Evolutionary conservation across 2,797 vertebrate species (phyloP).

Genomic region (Myripristis murdjan): DNA sequence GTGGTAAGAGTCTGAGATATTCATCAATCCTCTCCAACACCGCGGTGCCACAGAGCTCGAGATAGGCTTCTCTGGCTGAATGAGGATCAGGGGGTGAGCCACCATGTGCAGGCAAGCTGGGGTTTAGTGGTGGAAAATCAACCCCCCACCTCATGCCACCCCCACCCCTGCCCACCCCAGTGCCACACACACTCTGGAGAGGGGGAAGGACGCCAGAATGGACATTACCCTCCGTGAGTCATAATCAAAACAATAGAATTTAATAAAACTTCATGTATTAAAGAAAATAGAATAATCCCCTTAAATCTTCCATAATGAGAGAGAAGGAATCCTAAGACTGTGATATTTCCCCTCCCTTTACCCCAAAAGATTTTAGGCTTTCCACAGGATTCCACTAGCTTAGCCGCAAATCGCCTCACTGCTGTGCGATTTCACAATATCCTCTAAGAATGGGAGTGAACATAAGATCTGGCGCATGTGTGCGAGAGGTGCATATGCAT

Average conservation of each 20-base stretch:
- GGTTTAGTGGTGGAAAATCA: conserved; percentile 60
- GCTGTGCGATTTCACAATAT: conserved; percentile 74
- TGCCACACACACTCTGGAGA: conserved; percentile 43
- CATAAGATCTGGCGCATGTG: conserved; percentile 67
- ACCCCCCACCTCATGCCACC: too few species aligned
- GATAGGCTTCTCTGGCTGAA: conserved; percentile 67
- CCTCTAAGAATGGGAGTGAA: conserved; percentile 77
- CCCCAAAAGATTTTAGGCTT: conserved; percentile 86
- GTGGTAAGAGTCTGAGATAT: conserved; percentile 75
- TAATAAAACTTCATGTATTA: conserved; percentile 82
- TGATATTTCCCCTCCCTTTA: conserved; percentile 82
- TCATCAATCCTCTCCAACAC: conserved; percentile 73
- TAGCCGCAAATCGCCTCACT: conserved; percentile 84
- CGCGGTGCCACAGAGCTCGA: conserved; percentile 67
- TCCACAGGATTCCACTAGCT: conserved; percentile 83
- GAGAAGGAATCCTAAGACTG: conserved; percentile 84
- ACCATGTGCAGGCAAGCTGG: conserved; percentile 59
- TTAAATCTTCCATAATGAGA: conserved; percentile 86
- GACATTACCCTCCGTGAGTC: conserved; percentile 63
- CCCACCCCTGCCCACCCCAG: conserved; percentile 22
- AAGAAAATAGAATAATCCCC: conserved; percentile 84
- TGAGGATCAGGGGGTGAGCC: conserved; percentile 74
- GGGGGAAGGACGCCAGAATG: conserved; percentile 59
- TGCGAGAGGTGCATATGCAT: background rate
- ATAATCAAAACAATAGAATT: conserved; percentile 77